Evolutionary conservation across 92 coral and sea anemone species (phyloP), one percentile per base, ranked within the genome.

Genomic region (Zoanthus solanderi): DNA sequence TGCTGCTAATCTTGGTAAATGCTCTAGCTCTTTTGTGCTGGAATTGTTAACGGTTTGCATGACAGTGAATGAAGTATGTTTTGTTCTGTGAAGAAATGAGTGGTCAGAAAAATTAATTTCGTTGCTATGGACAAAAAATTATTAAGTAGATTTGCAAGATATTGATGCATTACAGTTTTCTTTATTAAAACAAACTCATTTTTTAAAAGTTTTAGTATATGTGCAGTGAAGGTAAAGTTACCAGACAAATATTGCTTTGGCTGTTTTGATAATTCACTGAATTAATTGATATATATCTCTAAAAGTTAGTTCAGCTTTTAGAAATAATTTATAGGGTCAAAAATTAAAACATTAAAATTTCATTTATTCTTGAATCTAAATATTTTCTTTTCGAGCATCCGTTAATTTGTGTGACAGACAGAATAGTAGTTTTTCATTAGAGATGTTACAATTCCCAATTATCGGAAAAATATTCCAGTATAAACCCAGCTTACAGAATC

Each of bases 11-110:
- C 52, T 34, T 48, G 71, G 18, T 54, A 72, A 84, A 53, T 6
- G 42, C 11, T 5, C 6, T 7, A 60, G 60, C 67, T 63, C 79
- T 63, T 86, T 50, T 84, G 37, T 66, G 58, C 34, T 37, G 16
- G 77, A 74, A 72, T n/a, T 61, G 74, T 85, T 68, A 46, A 47
- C 65, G 47, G 87, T 88, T 63, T 73, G 79, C 94, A 84, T 84
- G 94, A 83, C 52, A 84, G 94, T 65, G 61, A 80, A 78, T 53
- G 37, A 84, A 84, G 57, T 31, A 84, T 84, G 88, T 74, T 72
- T 72, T 72, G 71, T 72, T 84, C 53, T 53, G 68, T 72, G 72
- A 72, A 71, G n/a, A 75, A 48, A 66, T 75, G 76, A 69, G 71
- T 77, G 50, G 56, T 18, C 9, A 37, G 11, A 11, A 11, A 81